Conservation (phyloP, 1,140 invertebrate genomes). For the Neotoxoptera formosana region DNA sequence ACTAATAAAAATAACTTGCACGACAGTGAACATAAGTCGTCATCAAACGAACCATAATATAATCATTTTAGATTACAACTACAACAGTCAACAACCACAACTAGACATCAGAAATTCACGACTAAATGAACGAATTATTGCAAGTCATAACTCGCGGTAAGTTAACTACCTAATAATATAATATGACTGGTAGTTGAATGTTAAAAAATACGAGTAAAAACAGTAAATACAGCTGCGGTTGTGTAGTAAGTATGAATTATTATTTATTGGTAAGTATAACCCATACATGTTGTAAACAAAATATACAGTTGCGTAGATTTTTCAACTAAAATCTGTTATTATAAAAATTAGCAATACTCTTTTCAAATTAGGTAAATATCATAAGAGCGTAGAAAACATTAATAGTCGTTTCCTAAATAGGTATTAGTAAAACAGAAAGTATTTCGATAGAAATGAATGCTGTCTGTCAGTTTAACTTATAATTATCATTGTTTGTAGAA, state of each 20-base stretch:
- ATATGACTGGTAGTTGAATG: neutral
- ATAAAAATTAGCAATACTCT: neutral
- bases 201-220: neutral
- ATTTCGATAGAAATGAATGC: neutral
- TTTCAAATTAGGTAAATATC: neutral
- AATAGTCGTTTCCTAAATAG: neutral
- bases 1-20: neutral
- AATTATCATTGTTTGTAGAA: neutral
- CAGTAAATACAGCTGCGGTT: neutral
- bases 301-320: neutral
- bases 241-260: neutral
- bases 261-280: neutral
- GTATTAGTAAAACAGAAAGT: slow-evolving; percentile 9
- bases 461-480: neutral
- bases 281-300: neutral
- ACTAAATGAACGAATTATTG: neutral
- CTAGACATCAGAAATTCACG: neutral
- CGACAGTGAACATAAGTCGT: neutral
- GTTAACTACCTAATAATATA: neutral
- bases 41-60: neutral
- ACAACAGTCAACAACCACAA: neutral
- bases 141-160: neutral
- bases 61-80: neutral
- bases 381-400: neutral
- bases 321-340: neutral